Evolutionary conservation across 2,113 vertebrate species (phyloP).

Genomic region (Rhabdomys dilectus): DNA sequence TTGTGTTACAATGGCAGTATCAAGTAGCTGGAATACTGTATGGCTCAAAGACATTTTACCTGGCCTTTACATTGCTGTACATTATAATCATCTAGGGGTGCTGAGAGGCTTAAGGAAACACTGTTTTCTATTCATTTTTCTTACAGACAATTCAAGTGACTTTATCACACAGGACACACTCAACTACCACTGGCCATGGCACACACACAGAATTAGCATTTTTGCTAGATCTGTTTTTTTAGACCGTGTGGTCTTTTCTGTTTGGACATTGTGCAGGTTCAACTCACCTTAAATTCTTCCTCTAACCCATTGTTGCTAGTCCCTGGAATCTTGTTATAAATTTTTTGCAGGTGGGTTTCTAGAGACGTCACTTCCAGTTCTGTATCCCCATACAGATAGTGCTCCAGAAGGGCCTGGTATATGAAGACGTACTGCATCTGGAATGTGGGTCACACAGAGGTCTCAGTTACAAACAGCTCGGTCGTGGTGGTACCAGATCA

Average conservation of each 20-base stretch:
- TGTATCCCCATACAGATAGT: slow-evolving; percentile 98
- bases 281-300: slow-evolving; percentile 96
- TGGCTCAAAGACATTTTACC: neutral
- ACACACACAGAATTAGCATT: neutral
- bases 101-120: neutral
- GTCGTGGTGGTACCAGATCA: neutral
- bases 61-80: neutral
- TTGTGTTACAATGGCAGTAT: neutral
- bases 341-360: slow-evolving; percentile 97
- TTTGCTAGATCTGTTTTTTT: neutral
- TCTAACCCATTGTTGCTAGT: slow-evolving; percentile 96
- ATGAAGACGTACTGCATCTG: slow-evolving; percentile 99
- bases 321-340: slow-evolving; percentile 95
- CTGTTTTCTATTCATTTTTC: neutral
- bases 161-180: neutral
- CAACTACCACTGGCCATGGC: neutral
- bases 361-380: slow-evolving; percentile 99
- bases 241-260: neutral
- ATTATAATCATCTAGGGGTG: neutral
- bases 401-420: slow-evolving; percentile 98
- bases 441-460: neutral
- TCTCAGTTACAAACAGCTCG: neutral
- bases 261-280: neutral
- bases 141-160: slow-evolving; percentile 23
- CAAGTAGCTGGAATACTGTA: neutral